phyloP scores from a whole-genome alignment of 2,113 vertebrate species.

The Ifrita kowaldi region DNA sequence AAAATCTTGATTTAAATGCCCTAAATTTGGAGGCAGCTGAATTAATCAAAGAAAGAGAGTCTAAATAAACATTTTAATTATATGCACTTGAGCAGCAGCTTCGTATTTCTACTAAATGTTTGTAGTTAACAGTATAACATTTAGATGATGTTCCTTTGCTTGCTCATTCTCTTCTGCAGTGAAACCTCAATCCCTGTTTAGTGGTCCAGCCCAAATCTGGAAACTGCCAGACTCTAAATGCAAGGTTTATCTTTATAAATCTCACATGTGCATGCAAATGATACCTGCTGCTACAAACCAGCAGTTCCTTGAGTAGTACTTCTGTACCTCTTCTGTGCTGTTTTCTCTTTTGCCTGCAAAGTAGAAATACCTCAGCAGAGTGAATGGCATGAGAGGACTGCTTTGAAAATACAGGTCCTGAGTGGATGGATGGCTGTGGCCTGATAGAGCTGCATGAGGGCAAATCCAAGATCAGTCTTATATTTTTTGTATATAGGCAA shows the following conservation, averaged over 20 bases:
- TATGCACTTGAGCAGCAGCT: background rate
- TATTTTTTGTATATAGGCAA: background rate
- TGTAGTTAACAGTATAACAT: background rate
- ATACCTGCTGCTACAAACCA: background rate
- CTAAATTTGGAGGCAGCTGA: background rate
- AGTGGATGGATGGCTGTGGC: background rate
- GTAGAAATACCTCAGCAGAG: background rate
- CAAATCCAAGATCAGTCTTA: background rate
- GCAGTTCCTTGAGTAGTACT: background rate
- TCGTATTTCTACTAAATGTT: background rate
- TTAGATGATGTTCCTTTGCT: background rate
- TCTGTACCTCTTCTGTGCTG: background rate
- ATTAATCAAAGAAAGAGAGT: background rate
- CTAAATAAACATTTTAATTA: background rate
- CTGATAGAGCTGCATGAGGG: background rate
- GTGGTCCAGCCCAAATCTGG: background rate
- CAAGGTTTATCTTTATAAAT: background rate
- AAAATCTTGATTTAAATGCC: background rate
- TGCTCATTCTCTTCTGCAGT: background rate
- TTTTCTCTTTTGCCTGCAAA: background rate
- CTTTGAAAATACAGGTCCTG: background rate
- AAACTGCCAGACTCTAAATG: background rate
- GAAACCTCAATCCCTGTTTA: background rate
- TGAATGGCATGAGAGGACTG: background rate
- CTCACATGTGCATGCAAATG: background rate